Evolutionary conservation across 2,888 invertebrate genomes (phyloP), one percentile per base, ranked within the genome.

Genomic region (Mechanitis mazaeus): DNA sequence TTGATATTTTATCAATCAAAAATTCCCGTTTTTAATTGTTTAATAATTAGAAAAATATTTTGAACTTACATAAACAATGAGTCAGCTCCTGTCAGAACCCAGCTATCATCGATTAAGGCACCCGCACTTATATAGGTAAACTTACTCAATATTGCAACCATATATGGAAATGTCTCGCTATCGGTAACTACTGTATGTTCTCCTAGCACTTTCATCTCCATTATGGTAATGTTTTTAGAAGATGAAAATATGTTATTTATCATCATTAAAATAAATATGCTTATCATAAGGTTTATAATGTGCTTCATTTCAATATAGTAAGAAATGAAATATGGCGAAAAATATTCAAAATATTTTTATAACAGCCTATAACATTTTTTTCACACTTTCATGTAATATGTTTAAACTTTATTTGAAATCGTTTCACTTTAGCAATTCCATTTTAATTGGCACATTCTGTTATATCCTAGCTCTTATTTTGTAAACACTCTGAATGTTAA

Each of bases 11-110:
- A 55, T 11, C 35, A 35, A 20, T 35, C 5, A 54, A 20, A 11
- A 2, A 6, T 5, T 11, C 2, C 1, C 12, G 47, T 1, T 20
- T 5, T 11, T 46, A 46, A 1, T 6, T 47, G 6, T 46, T 20
- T 20, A 3, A 1, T 47, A 47, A 31, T 31, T 31, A 31, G 31
- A 9, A 50, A 50, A 31, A 35, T 35, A 35, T 35, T 35, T 35
- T 5, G 28, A 58, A 20, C 87, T 82, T 69, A 87, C 87, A 75
- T 53, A 66, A 68, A 84, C 9, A 87, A 71, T 0, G 79, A 70
- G 67, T 84, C 84, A 2, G 83, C 88, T 0, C 78, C 80, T 0
- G 87, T 87, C n/a, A 88, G 45, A 0, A 89, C 80, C 87, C 87
- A 88, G 6, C 69, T 75, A 0, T 81, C 78, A 65, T 79, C 74